Evolutionary conservation across 2,797 vertebrate genomes (phyloP).

Genomic region (Tiaroga cobitis): DNA sequence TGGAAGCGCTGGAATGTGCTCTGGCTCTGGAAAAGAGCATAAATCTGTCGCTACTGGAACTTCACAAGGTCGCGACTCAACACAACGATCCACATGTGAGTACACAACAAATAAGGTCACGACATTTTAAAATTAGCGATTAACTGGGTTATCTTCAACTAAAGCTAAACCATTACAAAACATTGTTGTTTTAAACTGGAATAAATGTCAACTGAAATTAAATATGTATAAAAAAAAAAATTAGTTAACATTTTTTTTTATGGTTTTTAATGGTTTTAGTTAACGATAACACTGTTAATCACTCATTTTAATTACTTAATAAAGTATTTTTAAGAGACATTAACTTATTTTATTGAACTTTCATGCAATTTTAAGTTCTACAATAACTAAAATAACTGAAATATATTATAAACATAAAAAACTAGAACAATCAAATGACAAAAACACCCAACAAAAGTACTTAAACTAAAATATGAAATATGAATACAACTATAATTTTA

Average conservation of each 20-base stretch:
- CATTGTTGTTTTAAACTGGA: background rate
- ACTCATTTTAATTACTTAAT: background rate
- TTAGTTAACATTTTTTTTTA: background rate
- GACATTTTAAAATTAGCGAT: background rate
- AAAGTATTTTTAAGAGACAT: background rate
- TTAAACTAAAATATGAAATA: background rate
- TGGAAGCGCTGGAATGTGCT: slow-evolving; percentile 91
- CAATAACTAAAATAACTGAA: background rate
- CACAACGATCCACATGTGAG: slow-evolving; percentile 88
- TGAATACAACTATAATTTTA: background rate
- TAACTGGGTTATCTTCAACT: background rate
- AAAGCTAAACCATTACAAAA: background rate
- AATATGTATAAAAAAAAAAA: background rate
- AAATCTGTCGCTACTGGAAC: slow-evolving; percentile 88
- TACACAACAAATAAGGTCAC: slow-evolving; percentile 12
- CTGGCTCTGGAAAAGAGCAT: slow-evolving; percentile 93
- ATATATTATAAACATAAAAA: no score
- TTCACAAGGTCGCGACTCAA: slow-evolving; percentile 84
- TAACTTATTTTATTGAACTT: background rate
- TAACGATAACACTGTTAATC: background rate
- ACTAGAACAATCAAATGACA: no score
- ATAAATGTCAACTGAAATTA: background rate
- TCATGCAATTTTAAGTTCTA: background rate
- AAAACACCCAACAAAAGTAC: no score
- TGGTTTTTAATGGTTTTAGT: no score